Percentiles rank a stretch among this genome's conserved stretches.
These are phyloP conservation scores for Astur gentilis DNA, from an alignment of 2,113 vertebrate species.

Conservation along the genomic window DNA sequence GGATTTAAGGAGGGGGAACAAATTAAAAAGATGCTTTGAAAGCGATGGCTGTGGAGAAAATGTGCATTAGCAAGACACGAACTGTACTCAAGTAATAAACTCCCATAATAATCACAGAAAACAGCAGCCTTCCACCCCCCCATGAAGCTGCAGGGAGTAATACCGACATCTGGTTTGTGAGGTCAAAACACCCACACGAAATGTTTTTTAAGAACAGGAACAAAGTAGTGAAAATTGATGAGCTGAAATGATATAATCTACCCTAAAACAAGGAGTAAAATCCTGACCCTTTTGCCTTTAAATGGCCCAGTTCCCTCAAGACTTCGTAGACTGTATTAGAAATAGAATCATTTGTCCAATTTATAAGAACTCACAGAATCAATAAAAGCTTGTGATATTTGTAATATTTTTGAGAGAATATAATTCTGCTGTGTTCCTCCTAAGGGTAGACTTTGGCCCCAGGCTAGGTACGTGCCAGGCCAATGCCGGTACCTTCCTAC, in stretches of 20 bases:
- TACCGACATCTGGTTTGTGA: background rate
- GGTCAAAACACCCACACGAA: background rate
- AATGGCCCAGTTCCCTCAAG: background rate
- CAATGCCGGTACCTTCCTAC: fast-evolving
- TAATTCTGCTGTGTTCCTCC: background rate
- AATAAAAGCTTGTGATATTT: background rate
- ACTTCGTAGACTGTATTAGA: background rate
- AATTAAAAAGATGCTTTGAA: background rate
- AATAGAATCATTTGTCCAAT: background rate
- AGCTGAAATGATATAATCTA: background rate
- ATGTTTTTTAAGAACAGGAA: background rate
- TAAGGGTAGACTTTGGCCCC: background rate
- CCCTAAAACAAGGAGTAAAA: background rate
- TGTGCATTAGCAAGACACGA: background rate
- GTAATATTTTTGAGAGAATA: background rate
- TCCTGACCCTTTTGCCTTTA: background rate
- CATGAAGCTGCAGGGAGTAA: background rate
- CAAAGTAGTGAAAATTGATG: background rate
- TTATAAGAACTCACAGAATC: background rate
- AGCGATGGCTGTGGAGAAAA: background rate
- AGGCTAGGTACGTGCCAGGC: background rate
- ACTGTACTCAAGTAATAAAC: background rate
- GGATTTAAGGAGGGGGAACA: background rate
- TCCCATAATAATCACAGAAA: background rate
- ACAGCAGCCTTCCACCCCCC: background rate